Percentiles rank a stretch among this genome's conserved stretches.
phyloP scores from a whole-genome alignment of 2,113 vertebrate species.

The Serinus canaria region DNA sequence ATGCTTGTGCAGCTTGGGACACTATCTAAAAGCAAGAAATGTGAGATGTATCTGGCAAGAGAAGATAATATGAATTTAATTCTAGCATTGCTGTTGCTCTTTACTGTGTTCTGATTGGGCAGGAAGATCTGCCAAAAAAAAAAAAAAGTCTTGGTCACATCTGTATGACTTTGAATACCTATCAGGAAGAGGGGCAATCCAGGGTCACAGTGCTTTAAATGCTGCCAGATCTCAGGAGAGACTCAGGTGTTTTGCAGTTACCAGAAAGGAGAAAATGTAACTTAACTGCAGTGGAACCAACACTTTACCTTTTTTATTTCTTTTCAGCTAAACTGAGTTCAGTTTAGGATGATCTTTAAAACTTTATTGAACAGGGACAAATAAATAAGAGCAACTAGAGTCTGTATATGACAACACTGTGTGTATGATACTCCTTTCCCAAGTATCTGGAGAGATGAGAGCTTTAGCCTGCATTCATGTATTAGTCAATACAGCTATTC shows the following conservation, averaged over 20 bases:
- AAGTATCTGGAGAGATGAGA: conserved; percentile 30
- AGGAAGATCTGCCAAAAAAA: neutral
- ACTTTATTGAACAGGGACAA: neutral
- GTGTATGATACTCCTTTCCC: conserved; percentile 9
- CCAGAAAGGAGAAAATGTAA: conserved; percentile 22
- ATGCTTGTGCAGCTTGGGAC: conserved; percentile 13
- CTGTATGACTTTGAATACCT: conserved; percentile 3
- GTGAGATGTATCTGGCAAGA: conserved; percentile 29
- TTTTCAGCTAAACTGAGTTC: conserved; percentile 2
- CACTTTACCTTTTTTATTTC: neutral
- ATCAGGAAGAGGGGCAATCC: neutral
- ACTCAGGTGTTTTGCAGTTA: conserved; percentile 22
- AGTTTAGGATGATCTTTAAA: conserved; percentile 10
- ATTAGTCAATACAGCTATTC: conserved; percentile 24
- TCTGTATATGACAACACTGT: neutral
- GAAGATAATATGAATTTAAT: conserved; percentile 43
- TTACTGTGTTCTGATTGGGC: conserved; percentile 8
- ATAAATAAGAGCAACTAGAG: neutral
- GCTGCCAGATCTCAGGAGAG: conserved; percentile 10
- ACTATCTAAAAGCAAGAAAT: conserved; percentile 28
- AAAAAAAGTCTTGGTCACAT: neutral
- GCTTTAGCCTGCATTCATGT: neutral
- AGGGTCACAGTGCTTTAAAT: conserved; percentile 14
- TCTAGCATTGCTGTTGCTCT: conserved; percentile 13
- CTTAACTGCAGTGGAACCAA: neutral